phyloP scores from a whole-genome alignment of 2,888 invertebrate species.

The Plagiodera versicolora region DNA sequence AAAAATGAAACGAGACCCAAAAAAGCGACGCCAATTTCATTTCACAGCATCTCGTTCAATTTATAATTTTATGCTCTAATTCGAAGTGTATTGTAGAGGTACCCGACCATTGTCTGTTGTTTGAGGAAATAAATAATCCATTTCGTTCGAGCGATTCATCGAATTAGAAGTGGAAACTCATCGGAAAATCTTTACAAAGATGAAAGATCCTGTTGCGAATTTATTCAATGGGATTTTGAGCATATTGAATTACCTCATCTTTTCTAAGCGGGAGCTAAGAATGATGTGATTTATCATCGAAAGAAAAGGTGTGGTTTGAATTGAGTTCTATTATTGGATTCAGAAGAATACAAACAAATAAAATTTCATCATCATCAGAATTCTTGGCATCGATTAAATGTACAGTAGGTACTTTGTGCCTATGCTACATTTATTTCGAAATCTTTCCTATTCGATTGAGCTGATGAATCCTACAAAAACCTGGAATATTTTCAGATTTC shows the following conservation, averaged over 20 bases:
- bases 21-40: not conserved
- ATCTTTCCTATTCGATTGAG: too few relatives aligned
- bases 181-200: not conserved
- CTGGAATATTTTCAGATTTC: too few relatives aligned
- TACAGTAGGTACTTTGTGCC: too few relatives aligned
- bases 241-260: not conserved
- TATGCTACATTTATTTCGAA: too few relatives aligned
- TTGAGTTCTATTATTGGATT: not conserved
- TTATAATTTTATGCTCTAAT: not conserved
- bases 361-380: not conserved
- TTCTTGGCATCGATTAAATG: too few relatives aligned
- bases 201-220: not conserved
- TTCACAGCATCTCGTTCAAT: not conserved
- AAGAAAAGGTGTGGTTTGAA: not conserved
- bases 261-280: not conserved
- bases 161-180: not conserved
- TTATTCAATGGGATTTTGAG: not conserved
- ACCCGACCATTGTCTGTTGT: not conserved
- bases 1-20: slow-evolving; percentile 1
- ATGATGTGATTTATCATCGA: not conserved
- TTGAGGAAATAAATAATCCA: not conserved
- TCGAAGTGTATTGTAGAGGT: not conserved
- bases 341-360: not conserved
- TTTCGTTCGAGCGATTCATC: not conserved
- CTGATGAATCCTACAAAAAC: too few relatives aligned